Conservation (phyloP, 2,113 vertebrate species). For the Percina caprodes region DNA sequence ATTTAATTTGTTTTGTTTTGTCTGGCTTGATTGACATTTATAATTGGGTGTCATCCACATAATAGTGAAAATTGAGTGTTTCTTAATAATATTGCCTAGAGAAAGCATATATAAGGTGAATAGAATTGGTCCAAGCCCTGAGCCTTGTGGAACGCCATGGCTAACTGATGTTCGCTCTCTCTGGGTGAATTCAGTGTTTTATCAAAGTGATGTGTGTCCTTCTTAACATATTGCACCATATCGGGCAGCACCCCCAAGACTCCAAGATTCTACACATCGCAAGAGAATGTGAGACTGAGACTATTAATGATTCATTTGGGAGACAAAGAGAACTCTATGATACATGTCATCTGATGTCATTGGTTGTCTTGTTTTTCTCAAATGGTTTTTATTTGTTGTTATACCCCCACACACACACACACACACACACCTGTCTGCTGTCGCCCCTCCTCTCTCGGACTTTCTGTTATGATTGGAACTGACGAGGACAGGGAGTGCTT, state of each 20-base stretch:
- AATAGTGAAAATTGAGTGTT: too few species aligned
- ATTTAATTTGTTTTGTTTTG: too few species aligned
- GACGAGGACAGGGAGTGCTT: constrained; percentile 36
- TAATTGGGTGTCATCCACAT: too few species aligned
- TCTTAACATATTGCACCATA: neutral
- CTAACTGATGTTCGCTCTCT: too few species aligned
- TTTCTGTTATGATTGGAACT: constrained; percentile 64
- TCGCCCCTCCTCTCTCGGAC: neutral
- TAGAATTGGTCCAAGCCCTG: too few species aligned
- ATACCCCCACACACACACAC: too few species aligned
- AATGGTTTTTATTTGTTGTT: neutral
- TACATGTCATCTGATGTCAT: neutral
- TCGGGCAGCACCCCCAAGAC: neutral
- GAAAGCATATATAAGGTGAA: too few species aligned
- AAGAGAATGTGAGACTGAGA: neutral
- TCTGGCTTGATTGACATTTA: too few species aligned
- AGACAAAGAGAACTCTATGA: neutral
- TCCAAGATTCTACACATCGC: neutral
- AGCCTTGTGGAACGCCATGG: too few species aligned
- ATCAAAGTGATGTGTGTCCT: neutral
- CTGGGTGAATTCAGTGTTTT: neutral
- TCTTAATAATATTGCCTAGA: too few species aligned
- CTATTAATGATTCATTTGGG: neutral
- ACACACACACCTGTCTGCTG: too few species aligned
- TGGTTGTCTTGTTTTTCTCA: constrained; percentile 1